phyloP scores from a whole-genome alignment of 2,797 vertebrate genomes.

The Threskiornis aethiopicus region DNA sequence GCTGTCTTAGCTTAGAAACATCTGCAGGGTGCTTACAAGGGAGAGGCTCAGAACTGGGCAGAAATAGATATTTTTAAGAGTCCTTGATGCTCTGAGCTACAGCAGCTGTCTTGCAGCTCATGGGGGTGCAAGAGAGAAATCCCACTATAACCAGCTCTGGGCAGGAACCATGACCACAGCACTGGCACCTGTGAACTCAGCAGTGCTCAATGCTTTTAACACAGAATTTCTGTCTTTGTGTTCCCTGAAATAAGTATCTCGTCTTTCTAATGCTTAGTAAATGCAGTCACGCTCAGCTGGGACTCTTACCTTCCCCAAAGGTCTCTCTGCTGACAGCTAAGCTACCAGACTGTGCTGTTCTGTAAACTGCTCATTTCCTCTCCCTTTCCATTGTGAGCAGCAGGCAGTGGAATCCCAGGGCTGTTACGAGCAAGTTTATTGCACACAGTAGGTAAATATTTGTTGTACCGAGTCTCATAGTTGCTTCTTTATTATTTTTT shows the following conservation, averaged over 20 bases:
- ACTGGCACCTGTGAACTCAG: not conserved
- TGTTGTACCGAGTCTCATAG: not conserved
- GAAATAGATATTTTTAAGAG: not conserved
- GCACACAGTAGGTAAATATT: not conserved
- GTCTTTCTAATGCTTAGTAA: not conserved
- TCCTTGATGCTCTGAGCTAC: not conserved
- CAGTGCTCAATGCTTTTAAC: not conserved
- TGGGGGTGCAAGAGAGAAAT: not conserved
- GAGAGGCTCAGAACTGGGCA: not conserved
- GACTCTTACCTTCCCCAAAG: not conserved
- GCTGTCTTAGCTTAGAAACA: not conserved
- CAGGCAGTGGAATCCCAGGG: not conserved
- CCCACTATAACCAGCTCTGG: not conserved
- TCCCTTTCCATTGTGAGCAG: not conserved
- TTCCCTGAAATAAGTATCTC: not conserved
- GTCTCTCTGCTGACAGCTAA: not conserved
- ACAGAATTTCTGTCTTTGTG: not conserved
- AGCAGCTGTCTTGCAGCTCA: not conserved
- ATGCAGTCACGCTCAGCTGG: not conserved
- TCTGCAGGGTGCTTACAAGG: not conserved
- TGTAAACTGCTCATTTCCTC: not conserved
- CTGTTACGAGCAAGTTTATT: not conserved
- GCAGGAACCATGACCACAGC: not conserved
- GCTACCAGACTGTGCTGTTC: not conserved
- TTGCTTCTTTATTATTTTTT: not conserved